Conservation (phyloP, 2,888 invertebrate genomes). For the Sturmia bella region DNA sequence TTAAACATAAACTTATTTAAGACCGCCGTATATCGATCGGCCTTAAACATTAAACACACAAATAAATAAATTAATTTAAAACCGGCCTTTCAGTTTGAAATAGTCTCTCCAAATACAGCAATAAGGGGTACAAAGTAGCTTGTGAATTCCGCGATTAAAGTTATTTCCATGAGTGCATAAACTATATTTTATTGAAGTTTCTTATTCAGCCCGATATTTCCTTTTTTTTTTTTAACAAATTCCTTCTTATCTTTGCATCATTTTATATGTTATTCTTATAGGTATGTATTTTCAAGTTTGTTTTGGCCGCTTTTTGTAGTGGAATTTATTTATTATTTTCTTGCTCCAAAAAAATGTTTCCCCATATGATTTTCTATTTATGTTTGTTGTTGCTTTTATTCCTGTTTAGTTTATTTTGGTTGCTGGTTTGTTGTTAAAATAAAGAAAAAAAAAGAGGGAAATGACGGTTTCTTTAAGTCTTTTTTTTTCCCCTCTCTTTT, state of each 20-base stretch:
- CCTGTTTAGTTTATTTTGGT: slow-evolving; percentile 33
- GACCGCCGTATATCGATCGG: too few species aligned
- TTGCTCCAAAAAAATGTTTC: slow-evolving; percentile 13
- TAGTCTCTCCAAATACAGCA: too few species aligned
- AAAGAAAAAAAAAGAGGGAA: not conserved
- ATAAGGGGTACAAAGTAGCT: too few species aligned
- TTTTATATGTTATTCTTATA: slow-evolving; percentile 11
- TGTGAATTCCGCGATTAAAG: too few species aligned
- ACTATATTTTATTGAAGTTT: too few species aligned
- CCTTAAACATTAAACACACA: too few species aligned
- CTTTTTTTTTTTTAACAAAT: not conserved
- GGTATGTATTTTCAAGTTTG: slow-evolving; percentile 54
- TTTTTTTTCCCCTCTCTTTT: not conserved
- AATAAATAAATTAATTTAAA: too few species aligned
- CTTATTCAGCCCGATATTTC: too few species aligned
- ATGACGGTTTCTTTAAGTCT: slow-evolving; percentile 38
- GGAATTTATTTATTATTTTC: slow-evolving; percentile 2
- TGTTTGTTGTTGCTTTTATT: slow-evolving; percentile 12
- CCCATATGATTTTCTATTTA: slow-evolving; percentile 50
- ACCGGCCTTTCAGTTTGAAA: too few species aligned
- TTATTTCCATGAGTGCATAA: too few species aligned
- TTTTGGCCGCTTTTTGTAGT: slow-evolving; percentile 42
- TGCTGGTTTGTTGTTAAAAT: slow-evolving; percentile 28
- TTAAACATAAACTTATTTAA: too few species aligned
- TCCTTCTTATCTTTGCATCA: not conserved